Base-by-base conservation (phyloP, 2,888 invertebrate genomes). In the Oscheius myriophilus region DNA sequence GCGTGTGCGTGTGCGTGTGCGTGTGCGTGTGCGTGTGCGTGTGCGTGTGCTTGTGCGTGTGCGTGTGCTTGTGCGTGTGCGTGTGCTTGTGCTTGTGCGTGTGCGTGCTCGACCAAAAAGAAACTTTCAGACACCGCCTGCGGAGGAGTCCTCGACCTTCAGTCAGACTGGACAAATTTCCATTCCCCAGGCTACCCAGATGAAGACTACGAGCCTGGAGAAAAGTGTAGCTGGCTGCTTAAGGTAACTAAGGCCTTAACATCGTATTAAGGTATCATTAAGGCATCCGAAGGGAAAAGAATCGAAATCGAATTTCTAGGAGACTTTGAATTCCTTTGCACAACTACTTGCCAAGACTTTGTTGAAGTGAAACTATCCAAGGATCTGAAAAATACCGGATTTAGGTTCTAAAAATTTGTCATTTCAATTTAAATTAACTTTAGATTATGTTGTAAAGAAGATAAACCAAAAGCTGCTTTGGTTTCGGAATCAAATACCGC, bases 401-500 rank as follows among this genome's bases (percentile, higher is more conserved):
- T 82, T 54, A 70, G 85, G 82, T 84, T 18, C 7, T 21, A n/a
- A 7, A 16, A 11, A 39, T 7, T 12, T 16, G 11, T 9, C 4
- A 1, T 3, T n/a, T 16, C 18, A 6, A 21, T 53, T 21, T 54
- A 16, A 3, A 23, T 42, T 43, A 7, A 21, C 16, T 78, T 23
- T 63, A 83, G 85, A 67, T 80, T 84, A 65, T 86, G 86, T 57
- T 86, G 86, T 71, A 79, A 75, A 55, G 61, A 61, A 33, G 73
- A 82, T 14, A 76, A 72, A 52, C 86, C 95, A 92, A 63, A 93
- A 92, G 71, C 94, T 93, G 89, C 94, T 93, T 90, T 96, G 93
- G 83, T 95, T 93, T 96, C 96, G 93, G 93, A 95, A 94, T 68
- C 94, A 93, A 81, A 95, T 91, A 63, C 94, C 91, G 89, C 94